Conservation (phyloP, 30 jellyfish, hydroid and myxozoan genomes). For the Pelagia noctiluca region DNA sequence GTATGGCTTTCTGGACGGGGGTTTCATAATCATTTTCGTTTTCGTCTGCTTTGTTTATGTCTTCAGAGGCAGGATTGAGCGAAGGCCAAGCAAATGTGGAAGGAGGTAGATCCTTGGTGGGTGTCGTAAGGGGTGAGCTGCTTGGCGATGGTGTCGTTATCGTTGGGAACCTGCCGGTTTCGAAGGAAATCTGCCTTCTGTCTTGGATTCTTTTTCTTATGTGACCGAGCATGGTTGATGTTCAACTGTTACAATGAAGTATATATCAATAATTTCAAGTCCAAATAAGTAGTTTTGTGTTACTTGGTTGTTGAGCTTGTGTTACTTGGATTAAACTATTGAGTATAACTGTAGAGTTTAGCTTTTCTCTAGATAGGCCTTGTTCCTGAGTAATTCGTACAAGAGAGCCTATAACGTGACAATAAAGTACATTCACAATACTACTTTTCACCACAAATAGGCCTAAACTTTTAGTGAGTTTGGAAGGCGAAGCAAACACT, state of each 20-base stretch:
- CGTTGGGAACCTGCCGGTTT: background rate
- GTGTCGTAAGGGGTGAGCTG: constrained; percentile 57
- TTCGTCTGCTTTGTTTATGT: constrained; percentile 26
- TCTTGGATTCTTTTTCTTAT: constrained; percentile 51
- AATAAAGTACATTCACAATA: no score
- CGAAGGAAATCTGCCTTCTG: constrained; percentile 50
- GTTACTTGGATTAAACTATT: no score
- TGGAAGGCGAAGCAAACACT: no score
- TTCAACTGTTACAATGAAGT: background rate
- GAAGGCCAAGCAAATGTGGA: constrained; percentile 21
- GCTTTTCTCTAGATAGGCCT: no score
- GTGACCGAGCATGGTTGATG: constrained; percentile 35
- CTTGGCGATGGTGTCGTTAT: constrained; percentile 43
- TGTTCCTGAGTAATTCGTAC: no score
- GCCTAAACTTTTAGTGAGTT: no score
- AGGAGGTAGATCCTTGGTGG: constrained; percentile 38
- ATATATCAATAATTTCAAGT: no score
- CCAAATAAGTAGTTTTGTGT: no score
- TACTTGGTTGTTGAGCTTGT: no score
- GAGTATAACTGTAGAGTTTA: no score
- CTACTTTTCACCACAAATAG: no score
- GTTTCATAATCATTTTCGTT: constrained; percentile 41
- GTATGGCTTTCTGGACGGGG: constrained; percentile 68
- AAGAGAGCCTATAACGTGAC: no score
- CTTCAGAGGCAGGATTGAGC: background rate